Conservation (phyloP, 2,113 vertebrate genomes). For the Jacana jacana region DNA sequence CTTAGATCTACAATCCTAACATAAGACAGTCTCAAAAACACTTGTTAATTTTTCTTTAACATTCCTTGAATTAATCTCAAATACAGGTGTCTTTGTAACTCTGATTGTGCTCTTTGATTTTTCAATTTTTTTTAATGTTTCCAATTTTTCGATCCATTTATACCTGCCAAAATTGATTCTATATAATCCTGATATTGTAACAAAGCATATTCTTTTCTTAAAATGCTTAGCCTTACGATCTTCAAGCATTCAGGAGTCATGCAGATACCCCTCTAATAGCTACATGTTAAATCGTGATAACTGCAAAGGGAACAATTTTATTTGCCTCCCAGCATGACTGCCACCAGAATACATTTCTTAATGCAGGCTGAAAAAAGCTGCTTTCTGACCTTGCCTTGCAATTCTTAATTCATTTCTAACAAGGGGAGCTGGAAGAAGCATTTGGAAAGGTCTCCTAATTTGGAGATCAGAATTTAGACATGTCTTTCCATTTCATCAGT, state of each 20-base stretch:
- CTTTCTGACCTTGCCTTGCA: conserved; percentile 2
- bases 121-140: background rate
- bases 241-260: background rate
- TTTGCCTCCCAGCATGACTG: background rate
- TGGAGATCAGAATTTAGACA: background rate
- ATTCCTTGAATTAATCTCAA: background rate
- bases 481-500: background rate
- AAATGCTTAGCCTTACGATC: background rate
- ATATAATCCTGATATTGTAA: background rate
- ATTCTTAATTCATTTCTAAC: background rate
- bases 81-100: background rate
- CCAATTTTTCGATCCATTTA: background rate
- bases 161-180: background rate
- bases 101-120: background rate
- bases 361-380: background rate
- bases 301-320: background rate
- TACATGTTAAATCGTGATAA: background rate
- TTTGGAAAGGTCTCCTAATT: background rate
- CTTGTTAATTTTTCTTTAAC: background rate
- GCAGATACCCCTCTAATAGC: background rate
- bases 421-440: background rate
- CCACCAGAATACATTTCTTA: background rate
- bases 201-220: background rate
- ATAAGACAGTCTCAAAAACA: background rate
- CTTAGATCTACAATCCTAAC: background rate